Percentiles rank a stretch among this genome's conserved stretches.
Evolutionary conservation across 2,888 invertebrate species (phyloP).

Genomic region (Nomada flava): DNA sequence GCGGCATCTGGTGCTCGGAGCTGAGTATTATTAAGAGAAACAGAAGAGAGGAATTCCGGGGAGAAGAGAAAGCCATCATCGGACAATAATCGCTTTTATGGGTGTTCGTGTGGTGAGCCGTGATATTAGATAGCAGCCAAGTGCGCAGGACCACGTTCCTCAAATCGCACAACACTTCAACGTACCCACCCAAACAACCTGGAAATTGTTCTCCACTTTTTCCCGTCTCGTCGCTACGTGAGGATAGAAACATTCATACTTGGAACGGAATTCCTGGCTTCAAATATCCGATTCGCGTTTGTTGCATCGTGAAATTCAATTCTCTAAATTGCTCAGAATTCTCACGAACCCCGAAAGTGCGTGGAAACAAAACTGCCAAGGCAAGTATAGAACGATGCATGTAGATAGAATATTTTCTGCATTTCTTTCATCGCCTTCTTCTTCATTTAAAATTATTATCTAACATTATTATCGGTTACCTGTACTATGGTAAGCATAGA

Average conservation of each 20-base stretch:
- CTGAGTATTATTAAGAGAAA: conserved; percentile 65
- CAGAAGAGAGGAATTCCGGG: conserved; percentile 41
- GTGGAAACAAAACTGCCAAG: no score
- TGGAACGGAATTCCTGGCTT: no score
- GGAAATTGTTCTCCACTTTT: conserved; percentile 58
- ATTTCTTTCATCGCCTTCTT: no score
- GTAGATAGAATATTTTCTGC: no score
- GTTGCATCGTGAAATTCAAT: no score
- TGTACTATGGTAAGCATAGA: no score
- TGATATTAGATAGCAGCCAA: conserved; percentile 75
- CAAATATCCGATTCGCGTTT: no score
- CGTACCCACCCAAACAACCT: conserved; percentile 64
- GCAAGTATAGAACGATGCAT: no score
- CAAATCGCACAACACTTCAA: conserved; percentile 67
- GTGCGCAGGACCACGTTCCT: conserved; percentile 66
- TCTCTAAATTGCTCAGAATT: no score
- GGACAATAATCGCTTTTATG: conserved; percentile 81
- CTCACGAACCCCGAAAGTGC: no score
- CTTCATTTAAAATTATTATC: no score
- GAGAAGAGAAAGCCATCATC: conserved; percentile 73
- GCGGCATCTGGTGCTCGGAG: conserved; percentile 72
- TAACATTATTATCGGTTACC: no score
- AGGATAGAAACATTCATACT: conserved; percentile 19
- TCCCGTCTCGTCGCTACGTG: conserved; percentile 10
- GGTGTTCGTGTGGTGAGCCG: conserved; percentile 78